Conservation (phyloP, 2,888 invertebrate genomes). For the Hemistola chrysoprasaria region DNA sequence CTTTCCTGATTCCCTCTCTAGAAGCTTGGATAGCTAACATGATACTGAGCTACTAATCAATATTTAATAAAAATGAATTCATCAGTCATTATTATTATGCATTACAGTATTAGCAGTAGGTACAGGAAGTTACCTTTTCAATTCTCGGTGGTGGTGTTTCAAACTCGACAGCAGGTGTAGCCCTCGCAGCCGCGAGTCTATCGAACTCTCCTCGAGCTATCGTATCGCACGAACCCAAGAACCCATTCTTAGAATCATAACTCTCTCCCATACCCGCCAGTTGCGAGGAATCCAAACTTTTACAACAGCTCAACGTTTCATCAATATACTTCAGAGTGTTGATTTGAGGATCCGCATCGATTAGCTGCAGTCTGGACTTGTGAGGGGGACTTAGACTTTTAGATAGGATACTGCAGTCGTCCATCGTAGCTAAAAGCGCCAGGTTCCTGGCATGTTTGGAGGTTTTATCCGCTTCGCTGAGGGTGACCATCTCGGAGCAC, state of each 20-base stretch:
- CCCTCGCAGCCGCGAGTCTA: conserved; percentile 51
- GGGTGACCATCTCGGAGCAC: conserved; percentile 85
- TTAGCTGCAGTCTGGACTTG: conserved; percentile 63
- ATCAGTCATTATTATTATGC: too few species aligned
- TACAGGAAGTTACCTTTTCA: conserved; percentile 62
- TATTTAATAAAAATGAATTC: too few species aligned
- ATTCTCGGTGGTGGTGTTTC: conserved; percentile 65
- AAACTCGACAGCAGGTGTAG: conserved; percentile 51
- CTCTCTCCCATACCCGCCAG: conserved; percentile 76
- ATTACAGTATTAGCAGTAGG: too few species aligned
- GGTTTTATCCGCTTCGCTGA: conserved; percentile 79
- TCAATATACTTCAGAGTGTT: conserved; percentile 84
- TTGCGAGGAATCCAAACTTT: conserved; percentile 74
- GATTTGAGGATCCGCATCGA: conserved; percentile 77
- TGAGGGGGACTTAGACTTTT: conserved; percentile 73
- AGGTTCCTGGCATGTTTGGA: conserved; percentile 74
- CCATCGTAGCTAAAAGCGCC: conserved; percentile 78
- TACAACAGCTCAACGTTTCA: conserved; percentile 77
- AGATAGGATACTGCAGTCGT: conserved; percentile 76
- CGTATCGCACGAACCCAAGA: conserved; percentile 72
- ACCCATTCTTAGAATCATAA: conserved; percentile 72
- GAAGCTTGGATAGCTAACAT: too few species aligned
- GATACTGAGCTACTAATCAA: too few species aligned
- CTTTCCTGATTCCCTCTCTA: too few species aligned
- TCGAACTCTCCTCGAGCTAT: conserved; percentile 71